A percentile compares a stretch with the other conserved stretches of the same genome.
These are phyloP conservation scores for Poicephalus gulielmi DNA, from an alignment of 2,113 vertebrate species.

Conservation along the genomic window DNA sequence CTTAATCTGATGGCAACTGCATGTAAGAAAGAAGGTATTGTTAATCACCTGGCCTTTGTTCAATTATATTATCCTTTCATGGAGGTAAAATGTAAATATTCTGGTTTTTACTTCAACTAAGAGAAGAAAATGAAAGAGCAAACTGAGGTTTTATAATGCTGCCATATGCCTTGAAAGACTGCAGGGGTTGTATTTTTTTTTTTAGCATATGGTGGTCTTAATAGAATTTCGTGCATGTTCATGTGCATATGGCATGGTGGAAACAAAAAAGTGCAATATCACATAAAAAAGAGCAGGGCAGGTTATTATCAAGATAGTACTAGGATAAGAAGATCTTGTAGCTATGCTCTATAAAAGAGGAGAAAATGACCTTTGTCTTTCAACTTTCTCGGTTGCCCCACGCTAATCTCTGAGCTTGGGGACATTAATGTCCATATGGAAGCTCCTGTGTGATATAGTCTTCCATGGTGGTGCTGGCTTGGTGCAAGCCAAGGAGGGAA, in stretches of 20 bases:
- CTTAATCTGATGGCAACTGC: not conserved
- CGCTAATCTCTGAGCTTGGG: not conserved
- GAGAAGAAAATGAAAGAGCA: not conserved
- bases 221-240: not conserved
- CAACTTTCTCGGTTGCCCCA: not conserved
- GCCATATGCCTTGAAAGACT: not conserved
- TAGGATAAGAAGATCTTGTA: not conserved
- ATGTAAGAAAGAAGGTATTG: not conserved
- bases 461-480: not conserved
- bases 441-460: not conserved
- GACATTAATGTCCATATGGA: accelerated
- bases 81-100: not conserved
- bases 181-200: not conserved
- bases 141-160: not conserved
- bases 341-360: not conserved
- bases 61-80: not conserved
- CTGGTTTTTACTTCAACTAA: not conserved
- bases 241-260: accelerated
- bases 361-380: not conserved
- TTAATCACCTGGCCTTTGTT: not conserved
- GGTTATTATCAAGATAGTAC: not conserved
- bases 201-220: not conserved
- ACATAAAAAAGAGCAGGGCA: not conserved
- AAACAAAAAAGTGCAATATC: not conserved
- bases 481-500: not conserved